These are phyloP conservation scores for Dolichomitus sp. DNA, from an alignment of 2,888 invertebrate species.

Conservation along the genomic window DNA sequence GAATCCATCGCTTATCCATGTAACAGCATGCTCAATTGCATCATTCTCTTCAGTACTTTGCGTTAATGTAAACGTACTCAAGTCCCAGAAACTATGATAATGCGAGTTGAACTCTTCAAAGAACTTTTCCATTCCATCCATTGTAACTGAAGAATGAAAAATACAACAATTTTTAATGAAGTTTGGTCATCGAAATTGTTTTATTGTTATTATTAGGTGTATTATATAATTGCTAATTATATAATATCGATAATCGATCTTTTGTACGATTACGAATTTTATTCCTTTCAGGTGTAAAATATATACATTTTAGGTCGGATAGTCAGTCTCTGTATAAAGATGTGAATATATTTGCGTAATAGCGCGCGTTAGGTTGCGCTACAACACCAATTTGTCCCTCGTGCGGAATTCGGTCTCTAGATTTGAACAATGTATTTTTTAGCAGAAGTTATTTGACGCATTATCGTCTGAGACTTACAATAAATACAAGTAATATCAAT, in stretches of 20 bases:
- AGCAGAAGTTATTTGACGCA: conserved; percentile 52
- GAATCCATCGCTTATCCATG: too few species aligned
- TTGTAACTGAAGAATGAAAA: too few species aligned
- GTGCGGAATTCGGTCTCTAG: conserved; percentile 19
- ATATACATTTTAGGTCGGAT: conserved; percentile 81
- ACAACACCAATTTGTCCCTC: conserved; percentile 7
- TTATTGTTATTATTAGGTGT: conserved; percentile 62
- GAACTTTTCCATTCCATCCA: too few species aligned
- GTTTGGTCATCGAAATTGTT: too few species aligned
- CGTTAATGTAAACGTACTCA: too few species aligned
- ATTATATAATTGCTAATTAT: conserved; percentile 72
- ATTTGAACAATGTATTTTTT: conserved; percentile 45
- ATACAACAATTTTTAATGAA: too few species aligned
- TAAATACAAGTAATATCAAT: conserved; percentile 64
- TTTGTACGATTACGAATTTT: conserved; percentile 70
- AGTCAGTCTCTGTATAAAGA: conserved; percentile 82
- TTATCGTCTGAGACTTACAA: conserved; percentile 57
- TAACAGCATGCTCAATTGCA: too few species aligned
- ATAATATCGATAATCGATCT: conserved; percentile 73
- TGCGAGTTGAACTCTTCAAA: too few species aligned
- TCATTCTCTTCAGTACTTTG: too few species aligned
- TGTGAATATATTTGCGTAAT: conserved; percentile 75
- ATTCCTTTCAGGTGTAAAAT: conserved; percentile 72
- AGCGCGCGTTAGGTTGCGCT: conserved; percentile 19
- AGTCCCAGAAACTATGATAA: too few species aligned